Evolutionary conservation across 2,113 vertebrate species (phyloP).

Genomic region (Jaculus jaculus): DNA sequence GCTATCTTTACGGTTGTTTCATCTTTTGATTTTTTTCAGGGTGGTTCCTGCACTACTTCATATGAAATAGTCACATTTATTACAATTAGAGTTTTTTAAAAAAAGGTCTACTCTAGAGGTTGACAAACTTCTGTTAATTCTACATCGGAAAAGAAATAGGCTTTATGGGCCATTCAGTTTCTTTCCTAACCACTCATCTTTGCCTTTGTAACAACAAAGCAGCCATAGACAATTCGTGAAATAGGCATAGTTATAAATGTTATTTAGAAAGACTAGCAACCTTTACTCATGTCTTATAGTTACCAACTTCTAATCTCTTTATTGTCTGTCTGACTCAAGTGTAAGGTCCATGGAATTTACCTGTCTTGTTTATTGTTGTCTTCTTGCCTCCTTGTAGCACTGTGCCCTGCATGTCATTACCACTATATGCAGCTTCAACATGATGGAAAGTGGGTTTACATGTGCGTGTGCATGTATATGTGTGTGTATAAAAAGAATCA

Average conservation of each 20-base stretch:
- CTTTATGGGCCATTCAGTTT: not conserved
- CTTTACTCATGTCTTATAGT: not conserved
- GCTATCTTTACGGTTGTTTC: not conserved
- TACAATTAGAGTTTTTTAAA: not conserved
- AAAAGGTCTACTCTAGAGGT: not conserved
- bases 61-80: not conserved
- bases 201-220: not conserved
- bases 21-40: not conserved
- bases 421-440: not conserved
- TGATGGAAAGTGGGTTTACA: not conserved
- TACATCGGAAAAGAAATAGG: not conserved
- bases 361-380: not conserved
- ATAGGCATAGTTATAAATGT: not conserved
- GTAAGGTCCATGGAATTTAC: not conserved
- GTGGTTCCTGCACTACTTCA: not conserved
- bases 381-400: not conserved
- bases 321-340: not conserved
- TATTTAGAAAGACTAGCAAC: constrained; percentile 11
- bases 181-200: not conserved
- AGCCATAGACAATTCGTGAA: not conserved
- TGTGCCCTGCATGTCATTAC: not conserved
- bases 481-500: not conserved
- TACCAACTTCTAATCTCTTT: not conserved
- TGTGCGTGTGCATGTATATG: not conserved
- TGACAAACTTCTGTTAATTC: not conserved